phyloP scores from a whole-genome alignment of 2,113 vertebrate species.

The Ciconia stormi region DNA sequence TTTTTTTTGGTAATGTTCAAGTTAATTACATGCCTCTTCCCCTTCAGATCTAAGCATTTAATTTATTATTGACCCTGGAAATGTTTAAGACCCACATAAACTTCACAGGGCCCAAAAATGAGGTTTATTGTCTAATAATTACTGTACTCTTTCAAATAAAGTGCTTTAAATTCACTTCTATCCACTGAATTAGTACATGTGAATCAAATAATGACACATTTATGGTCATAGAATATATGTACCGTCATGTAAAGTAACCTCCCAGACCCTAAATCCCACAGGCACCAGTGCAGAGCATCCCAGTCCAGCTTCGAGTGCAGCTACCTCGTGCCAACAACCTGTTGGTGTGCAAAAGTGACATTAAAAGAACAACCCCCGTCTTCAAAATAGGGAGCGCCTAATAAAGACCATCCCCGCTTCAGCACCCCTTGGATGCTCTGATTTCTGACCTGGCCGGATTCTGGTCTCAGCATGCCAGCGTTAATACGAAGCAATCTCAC shows the following conservation, averaged over 20 bases:
- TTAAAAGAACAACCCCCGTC: neutral
- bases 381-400: neutral
- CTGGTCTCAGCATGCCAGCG: neutral
- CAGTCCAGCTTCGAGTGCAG: neutral
- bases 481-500: neutral
- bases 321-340: neutral
- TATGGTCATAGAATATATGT: too few species aligned
- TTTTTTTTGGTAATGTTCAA: neutral
- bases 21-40: neutral
- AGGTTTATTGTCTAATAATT: neutral
- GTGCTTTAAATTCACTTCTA: neutral
- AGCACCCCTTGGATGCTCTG: neutral
- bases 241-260: neutral
- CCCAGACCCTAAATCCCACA: neutral
- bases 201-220: neutral
- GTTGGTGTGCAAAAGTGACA: neutral
- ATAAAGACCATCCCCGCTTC: neutral
- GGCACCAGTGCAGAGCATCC: neutral
- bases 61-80: neutral
- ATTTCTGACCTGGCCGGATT: neutral
- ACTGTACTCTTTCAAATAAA: neutral
- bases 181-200: rapidly evolving
- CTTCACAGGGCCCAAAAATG: neutral
- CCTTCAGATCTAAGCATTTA: neutral
- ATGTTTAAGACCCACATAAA: neutral